phyloP scores from a whole-genome alignment of 1,140 invertebrate species.

The Centruroides vittatus region DNA sequence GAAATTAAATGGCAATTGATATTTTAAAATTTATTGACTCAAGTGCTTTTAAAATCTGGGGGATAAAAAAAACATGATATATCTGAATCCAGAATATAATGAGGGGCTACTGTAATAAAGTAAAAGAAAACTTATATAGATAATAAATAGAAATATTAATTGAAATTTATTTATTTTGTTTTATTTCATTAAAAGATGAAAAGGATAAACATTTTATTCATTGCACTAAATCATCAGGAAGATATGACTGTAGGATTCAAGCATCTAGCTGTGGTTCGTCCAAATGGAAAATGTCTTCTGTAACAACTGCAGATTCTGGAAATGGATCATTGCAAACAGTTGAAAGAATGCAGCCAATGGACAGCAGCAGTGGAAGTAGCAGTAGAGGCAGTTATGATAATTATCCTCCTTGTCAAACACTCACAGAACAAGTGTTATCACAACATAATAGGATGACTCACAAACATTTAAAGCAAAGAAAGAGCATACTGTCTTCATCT shows the following conservation, averaged over 20 bases:
- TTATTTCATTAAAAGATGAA: not conserved
- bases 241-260: constrained; percentile 18
- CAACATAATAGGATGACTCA: constrained; percentile 10
- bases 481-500: not conserved
- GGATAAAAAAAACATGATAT: no score
- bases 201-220: no score
- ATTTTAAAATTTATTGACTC: no score
- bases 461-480: constrained; percentile 10
- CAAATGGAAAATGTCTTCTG: constrained; percentile 12
- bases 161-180: no score
- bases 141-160: no score
- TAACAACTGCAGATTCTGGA: constrained; percentile 19
- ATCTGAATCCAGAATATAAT: no score
- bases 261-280: constrained; percentile 18
- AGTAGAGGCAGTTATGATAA: constrained; percentile 21
- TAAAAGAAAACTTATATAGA: no score
- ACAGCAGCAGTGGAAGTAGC: constrained; percentile 32
- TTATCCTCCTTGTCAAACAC: constrained; percentile 6
- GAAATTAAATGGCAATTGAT: no score
- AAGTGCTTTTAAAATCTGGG: no score
- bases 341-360: constrained; percentile 21
- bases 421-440: constrained; percentile 10
- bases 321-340: constrained; percentile 13
- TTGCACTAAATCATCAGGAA: not conserved
- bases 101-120: no score